Base-by-base conservation (phyloP, 1,140 invertebrate genomes). In the Drosophila athabasca region DNA sequence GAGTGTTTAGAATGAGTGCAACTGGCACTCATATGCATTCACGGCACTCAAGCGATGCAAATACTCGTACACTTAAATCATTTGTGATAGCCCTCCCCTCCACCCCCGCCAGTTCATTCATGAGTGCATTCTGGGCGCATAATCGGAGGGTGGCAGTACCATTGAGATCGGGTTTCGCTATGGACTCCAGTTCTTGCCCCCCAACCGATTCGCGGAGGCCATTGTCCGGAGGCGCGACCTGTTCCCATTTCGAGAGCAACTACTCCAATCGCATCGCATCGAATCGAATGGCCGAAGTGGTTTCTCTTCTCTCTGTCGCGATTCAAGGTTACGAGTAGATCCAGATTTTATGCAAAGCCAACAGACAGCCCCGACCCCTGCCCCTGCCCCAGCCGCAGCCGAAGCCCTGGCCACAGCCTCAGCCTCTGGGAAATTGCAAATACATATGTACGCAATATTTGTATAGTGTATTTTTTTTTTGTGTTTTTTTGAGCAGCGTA, bases 371-470 rank as follows among this genome's bases (percentile, higher is more conserved):
- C 9, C 9, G 8, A 73, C 17, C 17, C 17, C 17, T 19, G 17
- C 17, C 17, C 17, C 17, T 19, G 17, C 17, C 54, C 58, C 29
- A 44, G 17, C 46, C 26, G 6, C 17, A 26, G 26, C 26, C 26
- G 1, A 5, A 58, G 29, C 29, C 41, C 11, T n/a, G n/a, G n/a
- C n/a, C n/a, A n/a, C 35, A 13, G 35, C 1, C 35, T 2, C 35
- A 39, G 75, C 54, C 59, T 22, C 77, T 64, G 62, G 58, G 52
- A 70, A 53, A 71, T 45, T 50, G 77, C 61, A 52, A 41, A 46
- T 62, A 52, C 35, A 46, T 62, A 58, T 68, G 15, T 77, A 74
- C 74, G 80, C 62, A 83, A 79, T 53, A 52, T 76, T 62, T 58
- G 15, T 44, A 29, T 44, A 64, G n/a, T 31, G 55, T 60, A 65